Evolutionary conservation across 2,888 invertebrate genomes (phyloP).

Genomic region (Leptopilina myrica): DNA sequence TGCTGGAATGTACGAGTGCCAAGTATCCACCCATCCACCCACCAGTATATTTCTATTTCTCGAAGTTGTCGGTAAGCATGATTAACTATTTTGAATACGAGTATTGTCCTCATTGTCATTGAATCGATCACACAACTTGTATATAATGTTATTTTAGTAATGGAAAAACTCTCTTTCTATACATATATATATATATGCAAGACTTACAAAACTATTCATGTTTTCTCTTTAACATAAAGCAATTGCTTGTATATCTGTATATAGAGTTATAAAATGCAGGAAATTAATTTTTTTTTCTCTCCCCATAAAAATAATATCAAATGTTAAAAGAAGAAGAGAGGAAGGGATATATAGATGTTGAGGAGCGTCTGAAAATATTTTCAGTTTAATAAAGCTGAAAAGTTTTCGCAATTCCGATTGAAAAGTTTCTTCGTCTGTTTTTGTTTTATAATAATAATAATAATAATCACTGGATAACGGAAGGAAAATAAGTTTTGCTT

Average conservation of each 20-base stretch:
- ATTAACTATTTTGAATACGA: slow-evolving; percentile 33
- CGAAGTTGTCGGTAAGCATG: slow-evolving; percentile 90
- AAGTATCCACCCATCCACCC: slow-evolving; percentile 94
- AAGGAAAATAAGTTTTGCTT: no score
- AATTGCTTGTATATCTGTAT: background rate
- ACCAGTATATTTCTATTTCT: slow-evolving; percentile 91
- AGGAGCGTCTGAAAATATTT: no score
- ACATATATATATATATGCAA: background rate
- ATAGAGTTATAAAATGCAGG: background rate
- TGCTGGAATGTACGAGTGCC: slow-evolving; percentile 92
- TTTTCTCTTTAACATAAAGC: slow-evolving; percentile 3
- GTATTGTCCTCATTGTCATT: slow-evolving; percentile 28
- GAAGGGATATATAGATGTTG: no score
- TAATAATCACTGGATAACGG: no score
- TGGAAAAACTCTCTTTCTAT: background rate
- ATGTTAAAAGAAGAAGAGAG: no score
- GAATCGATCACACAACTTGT: slow-evolving; percentile 29
- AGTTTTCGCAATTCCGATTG: no score
- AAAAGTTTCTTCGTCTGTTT: no score
- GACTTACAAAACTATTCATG: slow-evolving; percentile 5
- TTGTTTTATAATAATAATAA: no score
- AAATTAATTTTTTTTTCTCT: background rate
- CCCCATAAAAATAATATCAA: background rate
- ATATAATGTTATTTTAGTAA: slow-evolving; percentile 4
- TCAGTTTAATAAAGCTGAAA: no score